Evolutionary conservation across 2,888 invertebrate genomes (phyloP).

Genomic region (Plusia festucae): DNA sequence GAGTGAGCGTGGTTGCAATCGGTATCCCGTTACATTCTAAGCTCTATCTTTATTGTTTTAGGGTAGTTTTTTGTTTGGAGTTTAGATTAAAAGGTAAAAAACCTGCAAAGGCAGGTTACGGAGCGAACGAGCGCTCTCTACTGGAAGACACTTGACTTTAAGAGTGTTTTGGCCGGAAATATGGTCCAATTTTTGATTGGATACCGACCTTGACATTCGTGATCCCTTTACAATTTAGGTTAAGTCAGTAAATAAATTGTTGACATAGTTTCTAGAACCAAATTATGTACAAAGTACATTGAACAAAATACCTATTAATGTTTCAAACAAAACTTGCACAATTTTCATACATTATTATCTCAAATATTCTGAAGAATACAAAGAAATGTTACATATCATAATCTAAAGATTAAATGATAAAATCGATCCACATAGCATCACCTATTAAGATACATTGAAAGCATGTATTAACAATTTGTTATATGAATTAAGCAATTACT

Average conservation of each 20-base stretch:
- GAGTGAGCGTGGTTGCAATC: conserved; percentile 77
- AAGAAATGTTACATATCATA: not conserved
- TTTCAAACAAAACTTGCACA: too few species aligned
- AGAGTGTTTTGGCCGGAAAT: conserved; percentile 82
- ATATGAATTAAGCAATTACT: too few species aligned
- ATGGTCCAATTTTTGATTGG: conserved; percentile 73
- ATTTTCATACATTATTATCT: too few species aligned
- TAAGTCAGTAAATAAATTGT: conserved; percentile 31
- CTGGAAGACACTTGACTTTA: conserved; percentile 78
- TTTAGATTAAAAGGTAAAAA: conserved; percentile 73
- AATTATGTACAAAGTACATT: not conserved
- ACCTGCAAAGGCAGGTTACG: conserved; percentile 79
- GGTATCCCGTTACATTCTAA: conserved; percentile 62
- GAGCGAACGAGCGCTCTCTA: conserved; percentile 71
- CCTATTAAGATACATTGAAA: too few species aligned
- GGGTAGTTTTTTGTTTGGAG: conserved; percentile 59
- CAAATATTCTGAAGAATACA: too few species aligned
- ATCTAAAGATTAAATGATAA: not conserved
- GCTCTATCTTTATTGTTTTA: conserved; percentile 64
- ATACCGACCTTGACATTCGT: conserved; percentile 65
- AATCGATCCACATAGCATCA: not conserved
- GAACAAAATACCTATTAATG: not conserved
- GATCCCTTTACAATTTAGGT: conserved; percentile 47
- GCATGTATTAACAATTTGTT: too few species aligned
- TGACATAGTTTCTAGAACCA: conserved; percentile 17